Conservation (phyloP, 64 coral and sea anemone species). For the Porites lutea region DNA sequence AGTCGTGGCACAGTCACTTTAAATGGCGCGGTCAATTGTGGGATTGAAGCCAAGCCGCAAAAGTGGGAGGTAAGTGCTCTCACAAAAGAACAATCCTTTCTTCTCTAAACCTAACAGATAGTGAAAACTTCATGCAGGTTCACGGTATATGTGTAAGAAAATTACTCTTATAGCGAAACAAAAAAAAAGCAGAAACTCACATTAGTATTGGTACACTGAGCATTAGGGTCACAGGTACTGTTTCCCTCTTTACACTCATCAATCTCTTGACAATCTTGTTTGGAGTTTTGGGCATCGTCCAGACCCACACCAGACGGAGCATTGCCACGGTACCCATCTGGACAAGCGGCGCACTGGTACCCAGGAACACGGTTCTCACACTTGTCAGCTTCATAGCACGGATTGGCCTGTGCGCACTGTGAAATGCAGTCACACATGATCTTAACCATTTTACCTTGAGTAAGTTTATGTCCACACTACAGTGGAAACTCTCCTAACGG, state of each 20-base stretch:
- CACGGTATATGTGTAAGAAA: background rate
- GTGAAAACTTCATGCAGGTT: too few relatives aligned
- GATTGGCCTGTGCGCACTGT: conserved; percentile 70
- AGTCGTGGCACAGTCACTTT: too few relatives aligned
- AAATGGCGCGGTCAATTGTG: too few relatives aligned
- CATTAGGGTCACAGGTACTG: conserved; percentile 75
- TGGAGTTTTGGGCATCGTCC: conserved; percentile 57
- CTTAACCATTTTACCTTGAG: too few relatives aligned
- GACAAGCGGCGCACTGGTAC: conserved; percentile 83
- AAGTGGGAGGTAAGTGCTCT: too few relatives aligned
- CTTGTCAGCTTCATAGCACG: conserved; percentile 63
- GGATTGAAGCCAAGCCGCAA: too few relatives aligned
- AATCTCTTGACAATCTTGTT: conserved; percentile 84
- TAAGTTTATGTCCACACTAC: too few relatives aligned
- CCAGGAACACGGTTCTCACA: conserved; percentile 80
- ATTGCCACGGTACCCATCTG: conserved; percentile 76
- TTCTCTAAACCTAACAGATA: too few relatives aligned
- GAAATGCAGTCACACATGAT: too few relatives aligned
- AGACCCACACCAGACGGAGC: conserved; percentile 87
- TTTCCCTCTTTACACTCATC: conserved; percentile 83
- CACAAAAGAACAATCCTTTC: too few relatives aligned
- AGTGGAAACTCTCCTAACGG: too few relatives aligned
- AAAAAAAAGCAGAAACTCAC: background rate
- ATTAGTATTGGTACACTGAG: conserved; percentile 84
- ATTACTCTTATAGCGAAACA: background rate